Evolutionary conservation across 2,113 vertebrate genomes (phyloP).

Genomic region (Menura novaehollandiae): DNA sequence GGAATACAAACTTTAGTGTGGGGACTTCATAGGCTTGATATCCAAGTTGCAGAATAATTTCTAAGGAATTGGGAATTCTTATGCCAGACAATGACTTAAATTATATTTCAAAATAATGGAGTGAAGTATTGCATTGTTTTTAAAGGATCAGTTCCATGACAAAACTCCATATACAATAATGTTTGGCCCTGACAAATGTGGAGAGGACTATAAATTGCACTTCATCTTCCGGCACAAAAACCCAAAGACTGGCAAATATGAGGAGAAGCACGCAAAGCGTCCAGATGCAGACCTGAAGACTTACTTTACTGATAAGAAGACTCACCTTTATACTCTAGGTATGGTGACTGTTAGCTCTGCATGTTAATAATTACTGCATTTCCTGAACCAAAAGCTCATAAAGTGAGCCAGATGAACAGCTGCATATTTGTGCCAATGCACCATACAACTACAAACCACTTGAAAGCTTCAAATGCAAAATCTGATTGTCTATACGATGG

Average conservation of each 20-base stretch:
- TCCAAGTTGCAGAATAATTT: not conserved
- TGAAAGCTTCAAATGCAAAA: not conserved
- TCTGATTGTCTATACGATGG: not conserved
- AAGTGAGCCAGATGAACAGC: not conserved
- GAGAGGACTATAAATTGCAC: constrained; percentile 97
- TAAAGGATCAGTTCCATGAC: constrained; percentile 92
- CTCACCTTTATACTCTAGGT: constrained; percentile 94
- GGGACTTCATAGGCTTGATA: not conserved
- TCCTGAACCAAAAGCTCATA: not conserved
- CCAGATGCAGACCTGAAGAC: constrained; percentile 90
- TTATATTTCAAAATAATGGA: not conserved
- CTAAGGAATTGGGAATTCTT: not conserved
- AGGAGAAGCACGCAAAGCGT: constrained; percentile 96
- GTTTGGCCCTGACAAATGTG: constrained; percentile 98
- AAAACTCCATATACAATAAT: constrained; percentile 97
- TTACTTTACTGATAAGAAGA: constrained; percentile 97
- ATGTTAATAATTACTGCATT: not conserved
- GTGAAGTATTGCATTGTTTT: not conserved
- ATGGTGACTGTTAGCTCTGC: not conserved
- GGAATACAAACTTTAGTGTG: not conserved
- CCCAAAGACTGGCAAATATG: constrained; percentile 88
- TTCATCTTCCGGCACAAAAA: constrained; percentile 99
- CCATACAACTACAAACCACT: not conserved
- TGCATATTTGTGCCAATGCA: not conserved
- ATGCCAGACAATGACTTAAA: not conserved